phyloP scores from a whole-genome alignment of 2,888 invertebrate species.

The Lacanobia wlatinum region DNA sequence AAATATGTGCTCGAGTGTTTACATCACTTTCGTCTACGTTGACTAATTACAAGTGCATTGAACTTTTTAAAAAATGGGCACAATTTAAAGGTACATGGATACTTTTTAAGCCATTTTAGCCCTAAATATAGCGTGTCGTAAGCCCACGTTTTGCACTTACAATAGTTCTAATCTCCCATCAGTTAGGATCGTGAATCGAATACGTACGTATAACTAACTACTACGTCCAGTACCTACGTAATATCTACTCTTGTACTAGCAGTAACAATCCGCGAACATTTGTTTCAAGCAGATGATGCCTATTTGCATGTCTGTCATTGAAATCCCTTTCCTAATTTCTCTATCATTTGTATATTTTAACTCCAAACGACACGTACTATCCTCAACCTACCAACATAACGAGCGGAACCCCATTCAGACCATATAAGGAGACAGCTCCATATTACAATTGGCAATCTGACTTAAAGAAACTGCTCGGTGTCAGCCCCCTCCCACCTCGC shows the following conservation, averaged over 20 bases:
- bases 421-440: constrained; percentile 14
- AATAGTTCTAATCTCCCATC: not conserved
- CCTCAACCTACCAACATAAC: not conserved
- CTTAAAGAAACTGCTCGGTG: constrained; percentile 26
- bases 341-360: not conserved
- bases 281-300: too few relatives aligned
- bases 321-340: not conserved
- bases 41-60: not conserved
- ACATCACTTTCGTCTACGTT: not conserved
- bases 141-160: too few relatives aligned
- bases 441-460: constrained; percentile 39
- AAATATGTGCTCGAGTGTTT: not conserved
- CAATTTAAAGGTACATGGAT: not conserved
- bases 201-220: too few relatives aligned
- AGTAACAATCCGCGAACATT: not conserved
- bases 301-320: not conserved
- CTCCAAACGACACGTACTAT: not conserved
- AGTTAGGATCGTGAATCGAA: not conserved
- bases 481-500: constrained; percentile 9
- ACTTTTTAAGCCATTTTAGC: not conserved
- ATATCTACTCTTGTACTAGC: not conserved
- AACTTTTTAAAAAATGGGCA: not conserved
- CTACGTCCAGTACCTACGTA: too few relatives aligned
- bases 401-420: not conserved
- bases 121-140: not conserved